These are phyloP conservation scores for Neoascia interrupta DNA, from an alignment of 2,888 invertebrate genomes.

Conservation along the genomic window DNA sequence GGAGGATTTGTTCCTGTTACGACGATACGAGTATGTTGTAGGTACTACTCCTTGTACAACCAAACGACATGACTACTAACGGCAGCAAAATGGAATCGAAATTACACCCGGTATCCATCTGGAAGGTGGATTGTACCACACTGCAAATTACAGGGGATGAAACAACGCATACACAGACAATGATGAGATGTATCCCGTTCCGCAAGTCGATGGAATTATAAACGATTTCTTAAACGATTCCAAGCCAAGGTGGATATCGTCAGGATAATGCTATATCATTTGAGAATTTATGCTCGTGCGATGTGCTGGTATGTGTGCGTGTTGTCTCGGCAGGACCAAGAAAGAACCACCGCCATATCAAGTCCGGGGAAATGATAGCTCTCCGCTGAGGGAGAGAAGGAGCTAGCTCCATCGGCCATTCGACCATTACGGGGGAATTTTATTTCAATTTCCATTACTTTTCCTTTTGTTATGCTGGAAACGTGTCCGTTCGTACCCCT, in stretches of 20 bases:
- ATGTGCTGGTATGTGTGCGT: constrained; percentile 66
- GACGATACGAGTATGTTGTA: no score
- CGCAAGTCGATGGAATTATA: constrained; percentile 74
- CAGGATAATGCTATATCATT: constrained; percentile 69
- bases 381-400: no score
- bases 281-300: constrained; percentile 66
- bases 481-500: constrained; percentile 53
- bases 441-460: constrained; percentile 69
- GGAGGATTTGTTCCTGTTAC: constrained; percentile 52
- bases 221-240: constrained; percentile 75
- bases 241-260: constrained; percentile 63
- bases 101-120: constrained; percentile 53
- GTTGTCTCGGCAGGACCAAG: constrained; percentile 32
- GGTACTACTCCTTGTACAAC: constrained; percentile 22
- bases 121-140: constrained; percentile 15
- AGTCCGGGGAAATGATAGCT: constrained; percentile 55
- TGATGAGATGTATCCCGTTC: constrained; percentile 38
- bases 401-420: constrained; percentile 52
- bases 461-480: constrained; percentile 68
- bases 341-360: constrained; percentile 33
- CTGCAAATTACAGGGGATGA: constrained; percentile 64
- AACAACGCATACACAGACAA: constrained; percentile 31
- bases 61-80: constrained; percentile 57
- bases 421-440: constrained; percentile 63
- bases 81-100: constrained; percentile 55